Base-by-base conservation (phyloP, 2,113 vertebrate genomes). In the Ploceus nigricollis region DNA sequence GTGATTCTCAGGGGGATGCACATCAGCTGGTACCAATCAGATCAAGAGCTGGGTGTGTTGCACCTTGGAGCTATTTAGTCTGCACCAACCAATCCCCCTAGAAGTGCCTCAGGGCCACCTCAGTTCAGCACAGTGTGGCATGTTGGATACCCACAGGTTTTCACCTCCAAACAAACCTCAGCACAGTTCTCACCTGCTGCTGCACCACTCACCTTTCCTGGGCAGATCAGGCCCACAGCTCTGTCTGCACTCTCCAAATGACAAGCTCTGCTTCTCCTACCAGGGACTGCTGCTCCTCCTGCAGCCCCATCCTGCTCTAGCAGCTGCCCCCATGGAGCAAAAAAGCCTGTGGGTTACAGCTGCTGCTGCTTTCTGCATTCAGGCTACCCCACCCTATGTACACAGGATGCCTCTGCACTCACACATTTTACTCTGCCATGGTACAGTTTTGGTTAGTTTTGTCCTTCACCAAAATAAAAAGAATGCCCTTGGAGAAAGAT, bases 81-180 rank as follows among this genome's bases (percentile, higher is more conserved):
- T 70, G 44, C 65, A 35, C 44, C 10, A 22, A 42, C 12, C 65
- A 35, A 20, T 8, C 37, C 45, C 54, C 3, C 19, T 1, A 18
- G 44, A 50, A 50, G 19, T 3, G 37, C 35, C 40, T 4, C 44
- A 3, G 11, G 53, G 65, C 23, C 44, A 35, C 23, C 54, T 42
- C 30, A 42, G 30, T 1, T n/a, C 44, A 60, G 24, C 35, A 40
- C 24, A 6, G 30, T 1, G 24, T 11, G 10, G 20, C n/a, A 57
- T 8, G 2, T 4, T 24, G 44, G 35, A 1, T 7, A 18, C 7
- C 14, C 0, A 2, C 30, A n/a, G 44, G 1, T n/a, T 28, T 9
- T 6, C 54, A 10, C 45, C 40, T 15, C 44, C 54, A 11, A 48
- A 8, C 65, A 40, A 24, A 50, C 4, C 30, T 17, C 28, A n/a